These are phyloP conservation scores for Propsilocerus akamusi DNA, from an alignment of 1,140 invertebrate genomes.

Conservation along the genomic window DNA sequence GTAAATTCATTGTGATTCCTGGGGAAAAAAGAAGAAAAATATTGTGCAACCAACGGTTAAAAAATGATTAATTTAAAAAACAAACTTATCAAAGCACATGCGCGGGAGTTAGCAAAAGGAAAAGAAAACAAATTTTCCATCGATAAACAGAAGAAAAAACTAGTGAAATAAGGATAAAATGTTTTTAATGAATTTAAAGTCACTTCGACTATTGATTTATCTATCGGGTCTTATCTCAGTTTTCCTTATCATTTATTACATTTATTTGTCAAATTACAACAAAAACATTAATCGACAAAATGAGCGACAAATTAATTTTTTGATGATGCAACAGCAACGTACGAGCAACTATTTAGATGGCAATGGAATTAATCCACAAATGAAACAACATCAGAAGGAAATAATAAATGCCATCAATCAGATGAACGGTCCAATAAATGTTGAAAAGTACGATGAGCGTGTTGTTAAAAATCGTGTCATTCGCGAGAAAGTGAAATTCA, in stretches of 20 bases:
- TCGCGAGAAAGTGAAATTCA: slow-evolving; percentile 17
- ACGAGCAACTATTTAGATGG: not conserved
- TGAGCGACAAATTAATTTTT: not conserved
- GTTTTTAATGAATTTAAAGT: not conserved
- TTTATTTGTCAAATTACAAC: not conserved
- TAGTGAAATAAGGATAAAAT: not conserved
- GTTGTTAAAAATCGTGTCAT: slow-evolving; percentile 20
- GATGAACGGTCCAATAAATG: slow-evolving; percentile 8
- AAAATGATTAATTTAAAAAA: not conserved
- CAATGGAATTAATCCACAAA: not conserved
- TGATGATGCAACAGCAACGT: not conserved
- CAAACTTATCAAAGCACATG: not conserved
- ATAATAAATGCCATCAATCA: not conserved
- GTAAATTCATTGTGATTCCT: too few species aligned
- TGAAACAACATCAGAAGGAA: not conserved
- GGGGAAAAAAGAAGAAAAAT: not conserved
- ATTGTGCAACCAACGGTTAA: not conserved
- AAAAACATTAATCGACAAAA: not conserved
- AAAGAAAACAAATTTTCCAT: not conserved
- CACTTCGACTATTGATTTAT: not conserved
- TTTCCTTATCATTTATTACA: not conserved
- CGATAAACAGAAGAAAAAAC: not conserved
- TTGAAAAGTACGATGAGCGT: slow-evolving; percentile 22
- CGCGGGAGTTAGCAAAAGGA: not conserved
- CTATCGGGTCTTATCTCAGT: not conserved